Evolutionary conservation across 1,140 invertebrate genomes (phyloP), one percentile per base, ranked within the genome.

Genomic region (Eufriesea mexicana): DNA sequence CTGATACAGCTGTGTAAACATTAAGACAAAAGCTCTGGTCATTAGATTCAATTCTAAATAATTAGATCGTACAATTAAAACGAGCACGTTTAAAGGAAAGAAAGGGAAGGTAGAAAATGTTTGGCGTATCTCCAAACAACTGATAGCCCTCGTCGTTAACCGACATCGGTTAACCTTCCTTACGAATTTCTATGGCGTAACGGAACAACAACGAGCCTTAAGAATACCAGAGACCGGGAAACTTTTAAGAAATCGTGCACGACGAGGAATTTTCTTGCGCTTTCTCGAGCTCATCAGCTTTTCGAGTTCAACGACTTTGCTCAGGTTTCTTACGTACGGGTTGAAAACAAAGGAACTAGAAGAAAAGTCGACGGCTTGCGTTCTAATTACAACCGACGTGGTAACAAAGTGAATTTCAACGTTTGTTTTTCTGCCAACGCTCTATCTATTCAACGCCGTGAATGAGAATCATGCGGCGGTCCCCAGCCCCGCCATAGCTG

Each of bases 351-450:
- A 79, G 76, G 76, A 57, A 68, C 42, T 23, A 35, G 78, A 66
- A 84, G 77, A 84, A 84, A 81, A 84, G 79, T 80, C 76, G 62
- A 57, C 68, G 59, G 49, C 59, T 79, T 49, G 78, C 83, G 68
- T 81, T 81, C 83, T 82, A 84, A 84, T 84, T 84, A 84, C 83
- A 75, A 74, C 62, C 42, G 72, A 35, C 78, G 79, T 47, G 71
- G 78, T 84, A 82, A 82, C 79, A 84, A 84, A 84, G 83, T 84
- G 71, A 81, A 84, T 84, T 84, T 76, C 83, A 70, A 70, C 78
- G 71, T 84, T 84, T 81, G 72, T 84, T 71, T 84, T 73, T 47
- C 72, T 62, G 47, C 10, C 55, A 16, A 62, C 55, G 35, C 45
- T 59, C 28, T 59, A 62, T 51, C 51, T 42, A 42, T 28, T 72